These are phyloP conservation scores for Notarius quadriscutis DNA, from an alignment of 2,113 vertebrate species.

Conservation along the genomic window DNA sequence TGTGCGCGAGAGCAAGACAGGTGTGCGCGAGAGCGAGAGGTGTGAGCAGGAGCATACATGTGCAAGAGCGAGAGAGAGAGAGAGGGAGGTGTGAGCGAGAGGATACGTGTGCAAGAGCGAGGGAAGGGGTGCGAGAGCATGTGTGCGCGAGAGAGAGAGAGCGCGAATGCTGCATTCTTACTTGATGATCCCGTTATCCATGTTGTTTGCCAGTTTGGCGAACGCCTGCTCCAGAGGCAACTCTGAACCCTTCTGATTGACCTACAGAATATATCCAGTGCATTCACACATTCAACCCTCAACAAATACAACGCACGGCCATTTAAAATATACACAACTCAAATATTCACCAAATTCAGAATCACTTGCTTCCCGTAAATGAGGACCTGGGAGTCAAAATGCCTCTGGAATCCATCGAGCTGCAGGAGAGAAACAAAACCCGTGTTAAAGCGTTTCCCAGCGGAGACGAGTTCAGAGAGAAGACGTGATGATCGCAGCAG, in stretches of 20 bases:
- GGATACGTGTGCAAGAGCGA: no score
- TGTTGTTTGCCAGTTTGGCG: slow-evolving; percentile 85
- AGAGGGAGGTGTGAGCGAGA: no score
- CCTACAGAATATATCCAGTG: slow-evolving; percentile 66
- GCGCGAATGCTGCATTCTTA: slow-evolving; percentile 56
- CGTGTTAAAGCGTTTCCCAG: not conserved
- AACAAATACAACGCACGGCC: not conserved
- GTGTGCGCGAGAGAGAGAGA: no score
- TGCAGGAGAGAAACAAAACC: slow-evolving; percentile 53
- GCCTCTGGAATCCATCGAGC: slow-evolving; percentile 94
- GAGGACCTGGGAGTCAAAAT: slow-evolving; percentile 95
- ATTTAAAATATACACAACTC: not conserved
- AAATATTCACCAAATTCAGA: slow-evolving; percentile 86
- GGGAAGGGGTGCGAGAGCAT: no score
- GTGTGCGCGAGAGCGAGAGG: no score
- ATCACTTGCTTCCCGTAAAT: slow-evolving; percentile 95
- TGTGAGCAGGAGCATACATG: no score
- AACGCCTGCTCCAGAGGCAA: slow-evolving; percentile 92
- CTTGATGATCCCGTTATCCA: slow-evolving; percentile 88
- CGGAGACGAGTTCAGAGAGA: not conserved
- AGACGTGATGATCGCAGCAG: not conserved
- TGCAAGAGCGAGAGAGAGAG: no score
- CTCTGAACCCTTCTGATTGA: slow-evolving; percentile 97
- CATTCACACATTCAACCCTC: not conserved
- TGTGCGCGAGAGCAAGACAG: no score